A percentile compares a stretch with the other conserved stretches of the same genome.
phyloP scores from a whole-genome alignment of 1,140 invertebrate species.

The Aphidius ervi region DNA sequence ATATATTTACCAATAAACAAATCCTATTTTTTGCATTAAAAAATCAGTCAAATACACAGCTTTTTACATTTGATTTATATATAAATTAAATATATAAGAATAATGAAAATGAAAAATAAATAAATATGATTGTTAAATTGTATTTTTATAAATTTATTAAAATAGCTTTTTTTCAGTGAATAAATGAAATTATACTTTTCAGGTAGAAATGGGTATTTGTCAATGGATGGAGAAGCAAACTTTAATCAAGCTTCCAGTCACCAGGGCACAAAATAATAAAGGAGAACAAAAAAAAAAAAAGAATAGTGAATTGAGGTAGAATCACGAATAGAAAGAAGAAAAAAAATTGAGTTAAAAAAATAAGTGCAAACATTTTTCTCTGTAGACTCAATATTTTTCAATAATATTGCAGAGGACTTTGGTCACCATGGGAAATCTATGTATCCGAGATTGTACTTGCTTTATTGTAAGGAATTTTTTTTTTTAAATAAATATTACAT shows the following conservation, averaged over 20 bases:
- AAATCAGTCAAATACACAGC: no score
- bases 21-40: no score
- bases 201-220: not conserved
- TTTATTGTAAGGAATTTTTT: not conserved
- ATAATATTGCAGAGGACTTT: conserved; percentile 31
- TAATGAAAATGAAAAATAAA: no score
- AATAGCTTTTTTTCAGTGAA: not conserved
- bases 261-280: conserved; percentile 23
- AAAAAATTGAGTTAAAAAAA: conserved; percentile 18
- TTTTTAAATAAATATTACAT: conserved; percentile 41
- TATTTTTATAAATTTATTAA: no score
- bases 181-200: not conserved
- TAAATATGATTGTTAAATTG: no score
- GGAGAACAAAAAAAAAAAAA: conserved; percentile 21
- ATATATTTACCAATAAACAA: no score
- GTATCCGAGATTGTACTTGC: not conserved
- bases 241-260: conserved; percentile 35
- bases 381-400: conserved; percentile 39
- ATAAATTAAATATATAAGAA: no score
- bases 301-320: conserved; percentile 1
- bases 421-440: conserved; percentile 46
- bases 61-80: no score
- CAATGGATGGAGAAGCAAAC: conserved; percentile 25
- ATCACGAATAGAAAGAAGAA: not conserved
- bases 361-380: conserved; percentile 34